Evolutionary conservation across 1,140 invertebrate species (phyloP), one percentile per base, ranked within the genome.

Genomic region (Hylaeus volcanicus): DNA sequence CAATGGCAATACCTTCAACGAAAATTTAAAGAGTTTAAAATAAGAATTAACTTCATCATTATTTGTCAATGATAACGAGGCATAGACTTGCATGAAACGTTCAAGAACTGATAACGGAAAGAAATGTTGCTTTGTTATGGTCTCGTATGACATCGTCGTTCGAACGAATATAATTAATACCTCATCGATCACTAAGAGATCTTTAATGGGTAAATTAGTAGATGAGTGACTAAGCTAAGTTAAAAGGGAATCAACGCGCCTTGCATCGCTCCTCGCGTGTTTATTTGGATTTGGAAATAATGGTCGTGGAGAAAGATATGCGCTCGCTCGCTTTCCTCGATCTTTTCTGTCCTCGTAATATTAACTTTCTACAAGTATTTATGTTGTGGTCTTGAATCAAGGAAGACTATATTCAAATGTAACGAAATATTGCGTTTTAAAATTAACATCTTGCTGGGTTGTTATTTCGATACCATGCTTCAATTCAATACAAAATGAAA

Each of bases 211-310:
- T 74, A 89, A 89, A 89, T 89, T 89, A 79, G 84, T 78, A 79
- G 84, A 86, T 79, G 82, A 83, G 66, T 90, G 91, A 90, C 90
- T 92, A 91, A 92, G 90, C 89, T 26, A 26, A 26, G 86, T 89
- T 88, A 86, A 83, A 87, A 48, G 86, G 83, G 86, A 91, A 85
- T 89, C 88, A 90, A 86, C 88, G 79, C 65, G 73, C 79, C 79
- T 84, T 83, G 83, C 84, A 86, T 82, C 65, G 51, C 45, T 56
- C 65, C 88, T 81, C 77, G 65, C 58, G 87, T 92, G 90, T 92
- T 92, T 92, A 92, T 92, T 92, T 91, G 89, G 90, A 91, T 92
- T 92, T 89, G 63, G 82, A 81, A 85, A 89, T 81, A 81, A 83
- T 74, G 83, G 75, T 81, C 84, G 82, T 85, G 81, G 84, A 87